A percentile compares a stretch with the other conserved stretches of the same genome.
Evolutionary conservation across 1,140 invertebrate species (phyloP).

Genomic region (Polyergus mexicanus): DNA sequence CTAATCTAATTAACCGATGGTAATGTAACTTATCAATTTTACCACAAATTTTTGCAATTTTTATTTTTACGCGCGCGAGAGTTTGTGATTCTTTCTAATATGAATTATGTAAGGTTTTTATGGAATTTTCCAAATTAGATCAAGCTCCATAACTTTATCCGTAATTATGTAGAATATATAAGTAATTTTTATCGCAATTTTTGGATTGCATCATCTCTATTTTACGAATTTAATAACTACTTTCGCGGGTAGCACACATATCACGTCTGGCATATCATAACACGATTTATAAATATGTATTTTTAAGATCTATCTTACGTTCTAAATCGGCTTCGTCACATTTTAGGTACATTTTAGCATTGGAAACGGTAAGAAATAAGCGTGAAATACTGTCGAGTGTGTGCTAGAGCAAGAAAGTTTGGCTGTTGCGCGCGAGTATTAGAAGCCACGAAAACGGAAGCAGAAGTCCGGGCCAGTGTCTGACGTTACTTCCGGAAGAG

Average conservation of each 20-base stretch:
- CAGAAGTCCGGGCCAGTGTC: slow-evolving; percentile 73
- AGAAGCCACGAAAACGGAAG: slow-evolving; percentile 78
- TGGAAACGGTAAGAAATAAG: slow-evolving; percentile 60
- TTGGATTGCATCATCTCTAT: no score
- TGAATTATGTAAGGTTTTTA: background rate
- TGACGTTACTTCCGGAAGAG: slow-evolving; percentile 77
- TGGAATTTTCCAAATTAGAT: background rate
- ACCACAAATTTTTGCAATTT: background rate
- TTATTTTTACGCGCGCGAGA: background rate
- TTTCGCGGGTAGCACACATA: no score
- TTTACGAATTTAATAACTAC: no score
- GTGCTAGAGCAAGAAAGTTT: slow-evolving; percentile 78
- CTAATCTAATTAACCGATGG: background rate
- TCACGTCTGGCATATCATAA: no score
- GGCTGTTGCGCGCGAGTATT: slow-evolving; percentile 78
- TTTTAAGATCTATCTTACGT: slow-evolving; percentile 48
- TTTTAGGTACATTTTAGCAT: slow-evolving; percentile 65
- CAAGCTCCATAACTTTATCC: background rate
- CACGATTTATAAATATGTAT: slow-evolving; percentile 23
- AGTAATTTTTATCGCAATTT: no score
- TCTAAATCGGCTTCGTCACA: slow-evolving; percentile 63
- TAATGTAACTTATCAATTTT: background rate
- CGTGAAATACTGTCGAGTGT: slow-evolving; percentile 77
- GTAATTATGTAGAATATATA: background rate
- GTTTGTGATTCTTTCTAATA: no score